phyloP scores from a whole-genome alignment of 2,797 vertebrate species.

The Sebastes oblongus region DNA sequence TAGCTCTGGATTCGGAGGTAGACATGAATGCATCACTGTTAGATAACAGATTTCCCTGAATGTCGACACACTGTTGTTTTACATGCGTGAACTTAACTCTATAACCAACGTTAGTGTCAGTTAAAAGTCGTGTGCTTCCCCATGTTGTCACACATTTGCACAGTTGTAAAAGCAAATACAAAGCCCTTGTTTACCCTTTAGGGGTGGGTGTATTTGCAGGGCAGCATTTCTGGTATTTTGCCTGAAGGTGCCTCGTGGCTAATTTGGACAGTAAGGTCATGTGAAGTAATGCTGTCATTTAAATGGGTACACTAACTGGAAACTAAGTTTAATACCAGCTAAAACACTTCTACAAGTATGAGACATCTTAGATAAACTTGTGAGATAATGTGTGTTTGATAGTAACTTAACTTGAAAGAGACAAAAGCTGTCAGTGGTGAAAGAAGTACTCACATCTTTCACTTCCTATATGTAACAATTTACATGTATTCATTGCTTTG shows the following conservation, averaged over 20 bases:
- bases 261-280: neutral
- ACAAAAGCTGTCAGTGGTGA: neutral
- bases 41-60: neutral
- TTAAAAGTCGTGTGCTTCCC: neutral
- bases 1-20: neutral
- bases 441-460: no score
- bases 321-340: neutral
- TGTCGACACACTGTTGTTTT: constrained; percentile 19
- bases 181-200: neutral
- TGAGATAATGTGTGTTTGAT: neutral
- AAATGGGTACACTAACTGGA: neutral
- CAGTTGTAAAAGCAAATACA: neutral
- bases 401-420: no score
- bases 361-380: neutral
- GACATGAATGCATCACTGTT: neutral
- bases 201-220: neutral
- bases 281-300: neutral
- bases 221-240: neutral
- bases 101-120: neutral
- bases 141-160: neutral
- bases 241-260: neutral
- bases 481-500: no score
- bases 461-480: no score
- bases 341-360: neutral
- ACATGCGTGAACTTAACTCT: neutral